A percentile compares a stretch with the other conserved stretches of the same genome.
phyloP scores from a whole-genome alignment of 2,113 vertebrate species.

The Puffinus mauretanicus region DNA sequence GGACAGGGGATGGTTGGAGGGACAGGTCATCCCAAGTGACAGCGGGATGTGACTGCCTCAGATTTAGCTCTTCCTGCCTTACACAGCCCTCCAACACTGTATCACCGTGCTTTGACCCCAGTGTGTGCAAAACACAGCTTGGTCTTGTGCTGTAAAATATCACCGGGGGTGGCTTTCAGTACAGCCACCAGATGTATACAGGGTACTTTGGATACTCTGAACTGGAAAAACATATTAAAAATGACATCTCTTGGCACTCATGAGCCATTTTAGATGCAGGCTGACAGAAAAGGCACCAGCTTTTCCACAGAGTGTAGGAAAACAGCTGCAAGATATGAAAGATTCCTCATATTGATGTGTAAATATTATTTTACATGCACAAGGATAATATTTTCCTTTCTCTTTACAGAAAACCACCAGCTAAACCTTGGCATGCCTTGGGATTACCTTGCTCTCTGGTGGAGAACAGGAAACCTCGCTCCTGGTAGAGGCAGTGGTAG shows the following conservation, averaged over 20 bases:
- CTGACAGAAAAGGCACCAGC: neutral
- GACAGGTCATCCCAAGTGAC: neutral
- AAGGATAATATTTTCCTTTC: neutral
- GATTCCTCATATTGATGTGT: neutral
- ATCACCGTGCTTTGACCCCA: neutral
- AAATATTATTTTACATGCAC: neutral
- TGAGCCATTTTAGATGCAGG: neutral
- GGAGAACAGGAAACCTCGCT: neutral
- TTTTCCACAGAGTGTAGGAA: neutral
- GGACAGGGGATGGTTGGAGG: neutral
- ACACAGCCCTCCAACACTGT: neutral
- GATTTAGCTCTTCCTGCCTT: neutral
- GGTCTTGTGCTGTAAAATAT: neutral
- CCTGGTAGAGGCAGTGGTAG: neutral
- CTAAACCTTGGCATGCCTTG: neutral
- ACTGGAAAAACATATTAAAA: neutral
- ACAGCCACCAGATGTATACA: neutral
- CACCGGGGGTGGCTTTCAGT: rapidly evolving
- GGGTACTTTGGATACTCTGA: neutral
- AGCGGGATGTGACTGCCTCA: neutral
- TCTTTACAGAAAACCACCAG: neutral
- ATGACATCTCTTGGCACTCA: neutral
- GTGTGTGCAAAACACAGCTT: neutral
- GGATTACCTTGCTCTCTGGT: neutral
- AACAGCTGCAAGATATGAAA: neutral